Percentiles rank a stretch among this genome's conserved stretches.
Evolutionary conservation across 1,140 invertebrate species (phyloP).

Genomic region (Mya arenaria): DNA sequence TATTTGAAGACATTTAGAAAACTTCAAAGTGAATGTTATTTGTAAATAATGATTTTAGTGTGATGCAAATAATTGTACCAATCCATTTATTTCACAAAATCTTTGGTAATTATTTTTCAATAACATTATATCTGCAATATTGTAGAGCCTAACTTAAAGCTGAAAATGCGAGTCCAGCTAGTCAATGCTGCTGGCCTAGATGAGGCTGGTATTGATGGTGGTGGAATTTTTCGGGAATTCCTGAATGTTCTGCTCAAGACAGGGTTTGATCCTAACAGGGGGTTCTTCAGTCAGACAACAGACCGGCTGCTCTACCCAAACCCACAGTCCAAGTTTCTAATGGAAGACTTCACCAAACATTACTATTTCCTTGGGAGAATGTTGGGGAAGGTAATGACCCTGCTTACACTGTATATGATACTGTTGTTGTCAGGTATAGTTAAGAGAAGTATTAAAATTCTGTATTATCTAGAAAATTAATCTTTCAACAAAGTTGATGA

Average conservation of each 20-base stretch:
- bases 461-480: no score
- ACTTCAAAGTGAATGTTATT: no score
- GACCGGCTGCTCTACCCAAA: constrained; percentile 98
- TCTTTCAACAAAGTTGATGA: no score
- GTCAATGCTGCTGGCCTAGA: constrained; percentile 93
- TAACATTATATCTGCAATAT: no score
- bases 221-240: constrained; percentile 92
- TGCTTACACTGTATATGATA: constrained; percentile 52
- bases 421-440: neutral
- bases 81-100: no score
- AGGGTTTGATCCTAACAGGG: constrained; percentile 97
- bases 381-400: constrained; percentile 96
- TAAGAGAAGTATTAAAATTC: neutral
- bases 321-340: constrained; percentile 91
- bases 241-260: constrained; percentile 89
- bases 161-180: constrained; percentile 93
- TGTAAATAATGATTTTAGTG: no score
- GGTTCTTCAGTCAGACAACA: constrained; percentile 94
- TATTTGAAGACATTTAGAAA: no score
- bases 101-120: no score
- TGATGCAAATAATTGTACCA: no score
- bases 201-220: constrained; percentile 98
- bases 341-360: constrained; percentile 93
- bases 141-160: constrained; percentile 93
- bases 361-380: constrained; percentile 98